Conservation (phyloP, 2,113 vertebrate species). For the Anolis carolinensis region DNA sequence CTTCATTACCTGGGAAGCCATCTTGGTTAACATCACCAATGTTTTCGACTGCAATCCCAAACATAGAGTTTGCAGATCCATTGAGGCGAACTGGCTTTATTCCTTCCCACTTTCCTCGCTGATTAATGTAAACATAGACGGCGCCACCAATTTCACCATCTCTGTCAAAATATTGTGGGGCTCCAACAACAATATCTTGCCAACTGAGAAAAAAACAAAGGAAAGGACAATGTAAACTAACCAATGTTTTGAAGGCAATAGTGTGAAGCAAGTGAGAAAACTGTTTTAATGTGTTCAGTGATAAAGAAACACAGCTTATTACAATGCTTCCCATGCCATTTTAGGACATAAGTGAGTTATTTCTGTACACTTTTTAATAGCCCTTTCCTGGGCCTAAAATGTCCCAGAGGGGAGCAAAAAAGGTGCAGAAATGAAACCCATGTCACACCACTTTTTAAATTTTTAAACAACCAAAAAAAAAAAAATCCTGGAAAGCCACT, state of each 20-base stretch:
- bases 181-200: constrained; percentile 96
- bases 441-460: too few species aligned
- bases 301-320: background rate
- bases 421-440: too few species aligned
- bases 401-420: too few species aligned
- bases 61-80: constrained; percentile 94
- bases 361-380: too few species aligned
- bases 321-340: background rate
- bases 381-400: too few species aligned
- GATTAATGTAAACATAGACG: constrained; percentile 94
- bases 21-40: constrained; percentile 94
- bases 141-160: constrained; percentile 90
- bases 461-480: too few species aligned
- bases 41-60: constrained; percentile 92
- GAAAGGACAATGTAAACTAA: background rate
- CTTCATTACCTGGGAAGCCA: constrained; percentile 83
- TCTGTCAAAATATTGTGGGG: constrained; percentile 95
- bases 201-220: constrained; percentile 77
- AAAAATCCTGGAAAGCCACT: background rate
- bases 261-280: constrained; percentile 5
- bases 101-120: constrained; percentile 82
- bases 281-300: background rate
- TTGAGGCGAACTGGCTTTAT: constrained; percentile 84
- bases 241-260: constrained; percentile 19
- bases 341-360: too few species aligned